A percentile compares a stretch with the other conserved stretches of the same genome.
These are phyloP conservation scores for Pseudomyrmex concolor DNA, from an alignment of 1,140 invertebrate species.

Conservation along the genomic window DNA sequence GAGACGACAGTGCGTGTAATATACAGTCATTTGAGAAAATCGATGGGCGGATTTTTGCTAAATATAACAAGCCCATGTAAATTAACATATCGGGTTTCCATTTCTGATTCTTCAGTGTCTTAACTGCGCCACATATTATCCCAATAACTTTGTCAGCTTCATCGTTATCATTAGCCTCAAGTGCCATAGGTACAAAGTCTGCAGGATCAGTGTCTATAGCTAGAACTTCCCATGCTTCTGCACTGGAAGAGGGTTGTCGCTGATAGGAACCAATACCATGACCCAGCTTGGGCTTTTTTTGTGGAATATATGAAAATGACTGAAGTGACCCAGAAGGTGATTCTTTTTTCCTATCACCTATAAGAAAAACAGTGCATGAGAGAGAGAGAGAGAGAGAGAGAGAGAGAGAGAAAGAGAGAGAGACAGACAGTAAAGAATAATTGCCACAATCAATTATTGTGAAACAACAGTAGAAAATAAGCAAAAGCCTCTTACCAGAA, in stretches of 20 bases:
- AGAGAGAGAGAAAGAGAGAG: too few relatives aligned
- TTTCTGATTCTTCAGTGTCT: constrained; percentile 88
- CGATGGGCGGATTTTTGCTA: constrained; percentile 92
- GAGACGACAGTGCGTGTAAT: constrained; percentile 91
- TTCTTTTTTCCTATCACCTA: constrained; percentile 86
- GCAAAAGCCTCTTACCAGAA: constrained; percentile 76
- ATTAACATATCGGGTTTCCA: constrained; percentile 93
- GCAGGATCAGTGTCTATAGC: constrained; percentile 87
- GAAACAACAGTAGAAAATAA: not conserved
- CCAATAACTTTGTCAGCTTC: constrained; percentile 88
- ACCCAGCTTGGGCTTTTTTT: constrained; percentile 84
- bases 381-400: too few relatives aligned
- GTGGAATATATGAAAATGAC: constrained; percentile 76
- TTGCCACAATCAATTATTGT: not conserved
- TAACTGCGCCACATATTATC: constrained; percentile 88
- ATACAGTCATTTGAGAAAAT: constrained; percentile 93
- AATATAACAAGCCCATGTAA: constrained; percentile 91
- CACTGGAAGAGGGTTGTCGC: constrained; percentile 79
- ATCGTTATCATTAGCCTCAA: constrained; percentile 86
- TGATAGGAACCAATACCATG: constrained; percentile 71
- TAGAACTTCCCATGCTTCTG: constrained; percentile 86
- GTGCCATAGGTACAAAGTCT: constrained; percentile 87
- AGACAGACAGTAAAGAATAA: constrained; percentile 51
- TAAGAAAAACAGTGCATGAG: constrained; percentile 36
- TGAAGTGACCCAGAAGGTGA: constrained; percentile 80